Evolutionary conservation across 2,113 vertebrate genomes (phyloP).

Genomic region (Sinocyclocheilus maitianheensis): DNA sequence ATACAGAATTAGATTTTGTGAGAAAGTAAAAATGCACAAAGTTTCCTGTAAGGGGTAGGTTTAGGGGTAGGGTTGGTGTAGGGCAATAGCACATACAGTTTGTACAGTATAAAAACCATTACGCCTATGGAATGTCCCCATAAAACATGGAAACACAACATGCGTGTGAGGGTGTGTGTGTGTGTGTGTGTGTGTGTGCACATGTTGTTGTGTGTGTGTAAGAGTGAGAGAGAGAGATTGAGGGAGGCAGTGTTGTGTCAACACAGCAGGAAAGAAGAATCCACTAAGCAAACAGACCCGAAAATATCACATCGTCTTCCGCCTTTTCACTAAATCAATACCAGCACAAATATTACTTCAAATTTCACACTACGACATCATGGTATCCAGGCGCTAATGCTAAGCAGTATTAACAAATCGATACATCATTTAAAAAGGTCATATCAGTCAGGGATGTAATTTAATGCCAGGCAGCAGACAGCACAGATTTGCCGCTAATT

Average conservation of each 20-base stretch:
- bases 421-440: slow-evolving; percentile 62
- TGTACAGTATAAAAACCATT: too few species aligned
- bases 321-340: slow-evolving; percentile 51
- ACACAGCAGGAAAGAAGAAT: slow-evolving; percentile 30
- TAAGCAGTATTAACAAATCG: slow-evolving; percentile 58
- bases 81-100: too few species aligned
- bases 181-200: background rate
- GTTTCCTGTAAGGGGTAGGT: too few species aligned
- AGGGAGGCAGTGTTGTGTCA: background rate
- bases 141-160: too few species aligned
- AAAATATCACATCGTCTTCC: slow-evolving; percentile 52
- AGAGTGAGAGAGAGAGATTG: background rate
- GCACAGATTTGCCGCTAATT: slow-evolving; percentile 55
- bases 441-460: slow-evolving; percentile 46
- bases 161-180: background rate
- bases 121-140: too few species aligned
- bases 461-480: slow-evolving; percentile 45
- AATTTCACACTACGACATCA: slow-evolving; percentile 16
- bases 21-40: too few species aligned
- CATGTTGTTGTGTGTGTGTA: too few species aligned
- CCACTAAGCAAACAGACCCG: slow-evolving; percentile 48
- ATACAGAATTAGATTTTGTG: too few species aligned
- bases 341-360: slow-evolving; percentile 35
- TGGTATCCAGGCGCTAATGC: slow-evolving; percentile 30
- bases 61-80: too few species aligned